A percentile compares a stretch with the other conserved stretches of the same genome.
Evolutionary conservation across 2,888 invertebrate genomes (phyloP).

Genomic region (Odiellus spinosus): DNA sequence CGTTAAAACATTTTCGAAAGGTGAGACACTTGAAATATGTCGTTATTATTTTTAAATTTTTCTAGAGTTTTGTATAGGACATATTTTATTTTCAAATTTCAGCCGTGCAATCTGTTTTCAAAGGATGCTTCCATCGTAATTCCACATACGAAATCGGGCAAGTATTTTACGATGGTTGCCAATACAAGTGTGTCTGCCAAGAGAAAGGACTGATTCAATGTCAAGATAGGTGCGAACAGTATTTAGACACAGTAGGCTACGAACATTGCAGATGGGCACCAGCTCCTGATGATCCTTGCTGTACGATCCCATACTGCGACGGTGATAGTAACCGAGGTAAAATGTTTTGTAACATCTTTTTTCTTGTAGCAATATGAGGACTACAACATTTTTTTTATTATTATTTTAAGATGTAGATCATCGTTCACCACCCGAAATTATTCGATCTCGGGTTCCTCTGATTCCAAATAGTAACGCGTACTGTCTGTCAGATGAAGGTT

Average conservation of each 20-base stretch:
- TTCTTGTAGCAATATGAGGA: background rate
- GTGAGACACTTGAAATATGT: slow-evolving; percentile 7
- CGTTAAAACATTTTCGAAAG: slow-evolving; percentile 18
- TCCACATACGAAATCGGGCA: slow-evolving; percentile 53
- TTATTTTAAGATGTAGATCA: too few relatives aligned
- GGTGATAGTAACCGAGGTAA: slow-evolving; percentile 24
- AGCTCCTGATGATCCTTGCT: slow-evolving; percentile 67
- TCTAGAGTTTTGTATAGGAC: too few relatives aligned
- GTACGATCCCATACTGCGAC: slow-evolving; percentile 68
- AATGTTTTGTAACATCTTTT: background rate
- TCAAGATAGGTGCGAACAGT: slow-evolving; percentile 19
- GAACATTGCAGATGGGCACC: slow-evolving; percentile 30
- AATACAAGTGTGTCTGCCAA: slow-evolving; percentile 58
- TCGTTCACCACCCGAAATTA: too few relatives aligned
- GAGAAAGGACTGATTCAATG: slow-evolving; percentile 38
- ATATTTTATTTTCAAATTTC: background rate
- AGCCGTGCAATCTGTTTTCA: slow-evolving; percentile 17
- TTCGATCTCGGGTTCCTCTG: too few relatives aligned
- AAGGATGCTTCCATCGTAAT: slow-evolving; percentile 20
- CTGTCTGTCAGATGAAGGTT: background rate
- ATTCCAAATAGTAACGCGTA: background rate
- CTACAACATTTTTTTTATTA: background rate
- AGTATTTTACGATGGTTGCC: slow-evolving; percentile 61
- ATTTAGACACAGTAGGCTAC: slow-evolving; percentile 19
- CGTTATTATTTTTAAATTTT: too few relatives aligned